Conservation (phyloP, 2,797 vertebrate species). For the Macropodus opercularis region DNA sequence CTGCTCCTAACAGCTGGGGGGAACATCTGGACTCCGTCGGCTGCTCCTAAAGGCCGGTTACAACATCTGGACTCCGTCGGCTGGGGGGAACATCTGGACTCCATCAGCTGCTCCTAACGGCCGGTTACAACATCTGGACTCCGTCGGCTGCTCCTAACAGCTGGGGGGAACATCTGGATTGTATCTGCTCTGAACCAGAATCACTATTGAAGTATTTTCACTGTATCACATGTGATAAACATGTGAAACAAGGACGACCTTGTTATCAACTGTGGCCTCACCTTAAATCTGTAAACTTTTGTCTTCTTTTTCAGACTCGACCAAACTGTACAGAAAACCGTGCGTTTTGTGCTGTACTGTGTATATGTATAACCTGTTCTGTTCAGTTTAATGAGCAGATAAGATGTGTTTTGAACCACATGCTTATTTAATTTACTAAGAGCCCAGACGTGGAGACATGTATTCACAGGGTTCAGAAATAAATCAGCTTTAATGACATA, state of each 20-base stretch:
- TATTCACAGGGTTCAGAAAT: constrained; percentile 1
- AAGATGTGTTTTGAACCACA: constrained; percentile 4
- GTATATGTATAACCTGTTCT: constrained; percentile 38
- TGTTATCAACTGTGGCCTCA: background rate
- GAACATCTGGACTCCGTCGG: background rate
- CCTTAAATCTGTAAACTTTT: constrained; percentile 14
- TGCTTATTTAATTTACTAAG: background rate
- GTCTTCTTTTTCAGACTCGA: constrained; percentile 17
- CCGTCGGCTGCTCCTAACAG: constrained; percentile 30
- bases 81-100: background rate
- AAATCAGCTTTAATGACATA: background rate
- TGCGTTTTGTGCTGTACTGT: constrained; percentile 14
- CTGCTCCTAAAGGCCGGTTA: background rate
- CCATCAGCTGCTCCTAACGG: background rate
- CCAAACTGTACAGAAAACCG: constrained; percentile 8
- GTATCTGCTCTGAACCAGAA: background rate
- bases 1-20: background rate
- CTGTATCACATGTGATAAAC: constrained; percentile 15
- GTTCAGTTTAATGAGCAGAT: constrained; percentile 70
- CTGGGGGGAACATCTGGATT: background rate
- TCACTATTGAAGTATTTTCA: background rate
- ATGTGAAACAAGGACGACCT: background rate
- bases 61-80: background rate
- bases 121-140: constrained; percentile 87
- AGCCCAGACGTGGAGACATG: background rate